Evolutionary conservation across 37 sponge, comb jelly and placozoan species (phyloP).

Genomic region (Geodia barretti): DNA sequence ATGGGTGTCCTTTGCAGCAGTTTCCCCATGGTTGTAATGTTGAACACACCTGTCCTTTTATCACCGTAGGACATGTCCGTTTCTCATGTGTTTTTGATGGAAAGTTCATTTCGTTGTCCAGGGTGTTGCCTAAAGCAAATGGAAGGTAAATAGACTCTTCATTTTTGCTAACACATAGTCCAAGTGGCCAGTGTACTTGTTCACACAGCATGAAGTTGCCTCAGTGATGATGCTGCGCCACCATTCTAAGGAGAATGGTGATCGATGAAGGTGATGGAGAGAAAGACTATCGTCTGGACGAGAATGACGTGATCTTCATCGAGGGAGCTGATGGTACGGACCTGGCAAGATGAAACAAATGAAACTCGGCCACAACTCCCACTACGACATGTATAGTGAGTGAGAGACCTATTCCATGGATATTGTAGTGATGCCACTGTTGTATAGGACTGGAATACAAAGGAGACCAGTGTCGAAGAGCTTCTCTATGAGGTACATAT

Average conservation of each 20-base stretch:
- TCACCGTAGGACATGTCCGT: slow-evolving; percentile 84
- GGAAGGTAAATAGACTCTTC: neutral
- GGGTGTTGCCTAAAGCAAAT: slow-evolving; percentile 7
- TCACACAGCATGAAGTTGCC: slow-evolving; percentile 81
- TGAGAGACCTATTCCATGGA: no score
- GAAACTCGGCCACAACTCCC: no score
- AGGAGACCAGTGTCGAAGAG: slow-evolving; percentile 84
- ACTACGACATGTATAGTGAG: no score
- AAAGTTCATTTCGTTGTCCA: slow-evolving; percentile 80
- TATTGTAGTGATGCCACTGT: no score
- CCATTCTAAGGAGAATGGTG: slow-evolving; percentile 63
- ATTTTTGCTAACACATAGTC: no score
- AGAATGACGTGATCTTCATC: slow-evolving; percentile 80
- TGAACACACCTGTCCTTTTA: neutral
- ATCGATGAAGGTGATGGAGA: slow-evolving; percentile 41
- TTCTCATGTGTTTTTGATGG: slow-evolving; percentile 93
- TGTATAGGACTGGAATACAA: slow-evolving; percentile 64
- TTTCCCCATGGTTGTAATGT: neutral
- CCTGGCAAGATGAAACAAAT: no score
- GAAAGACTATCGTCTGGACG: slow-evolving; percentile 63
- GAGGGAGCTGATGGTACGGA: slow-evolving; percentile 88
- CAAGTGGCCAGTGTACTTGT: no score
- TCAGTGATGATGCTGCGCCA: slow-evolving; percentile 91
- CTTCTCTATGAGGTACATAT: slow-evolving; percentile 89
- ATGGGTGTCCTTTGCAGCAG: neutral